phyloP scores from a whole-genome alignment of 2,113 vertebrate genomes.

The Bothrops jararaca region DNA sequence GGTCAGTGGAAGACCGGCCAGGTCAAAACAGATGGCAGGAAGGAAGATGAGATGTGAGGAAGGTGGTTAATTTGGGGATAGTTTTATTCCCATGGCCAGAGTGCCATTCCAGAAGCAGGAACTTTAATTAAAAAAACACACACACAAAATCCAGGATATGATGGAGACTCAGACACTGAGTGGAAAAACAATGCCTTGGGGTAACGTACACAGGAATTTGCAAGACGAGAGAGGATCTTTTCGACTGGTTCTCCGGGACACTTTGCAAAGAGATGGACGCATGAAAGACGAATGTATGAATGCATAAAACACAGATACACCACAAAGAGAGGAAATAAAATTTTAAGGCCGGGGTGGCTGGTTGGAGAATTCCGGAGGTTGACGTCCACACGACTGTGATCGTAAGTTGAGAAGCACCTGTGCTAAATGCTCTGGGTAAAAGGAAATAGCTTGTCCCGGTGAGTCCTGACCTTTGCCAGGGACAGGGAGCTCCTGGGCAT shows the following conservation, averaged over 20 bases:
- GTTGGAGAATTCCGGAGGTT: neutral
- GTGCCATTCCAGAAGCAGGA: neutral
- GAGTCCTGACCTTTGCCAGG: neutral
- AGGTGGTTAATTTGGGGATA: neutral
- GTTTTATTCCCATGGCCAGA: neutral
- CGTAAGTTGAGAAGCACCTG: rapidly evolving
- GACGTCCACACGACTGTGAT: neutral
- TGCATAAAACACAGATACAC: neutral
- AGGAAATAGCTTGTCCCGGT: neutral
- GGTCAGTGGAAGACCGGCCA: neutral
- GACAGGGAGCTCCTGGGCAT: neutral
- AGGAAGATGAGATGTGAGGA: neutral
- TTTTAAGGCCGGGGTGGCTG: neutral
- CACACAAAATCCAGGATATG: neutral
- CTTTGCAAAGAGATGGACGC: neutral
- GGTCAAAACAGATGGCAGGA: constrained; percentile 1
- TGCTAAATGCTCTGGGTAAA: neutral
- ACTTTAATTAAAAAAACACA: neutral
- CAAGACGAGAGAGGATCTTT: neutral
- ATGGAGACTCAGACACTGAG: neutral
- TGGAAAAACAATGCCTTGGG: neutral
- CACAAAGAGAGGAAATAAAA: neutral
- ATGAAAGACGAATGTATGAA: neutral
- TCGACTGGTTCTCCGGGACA: neutral
- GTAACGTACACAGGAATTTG: neutral